Evolutionary conservation across 2,888 invertebrate species (phyloP), one percentile per base, ranked within the genome.

Genomic region (Hipparchia sbordonii): DNA sequence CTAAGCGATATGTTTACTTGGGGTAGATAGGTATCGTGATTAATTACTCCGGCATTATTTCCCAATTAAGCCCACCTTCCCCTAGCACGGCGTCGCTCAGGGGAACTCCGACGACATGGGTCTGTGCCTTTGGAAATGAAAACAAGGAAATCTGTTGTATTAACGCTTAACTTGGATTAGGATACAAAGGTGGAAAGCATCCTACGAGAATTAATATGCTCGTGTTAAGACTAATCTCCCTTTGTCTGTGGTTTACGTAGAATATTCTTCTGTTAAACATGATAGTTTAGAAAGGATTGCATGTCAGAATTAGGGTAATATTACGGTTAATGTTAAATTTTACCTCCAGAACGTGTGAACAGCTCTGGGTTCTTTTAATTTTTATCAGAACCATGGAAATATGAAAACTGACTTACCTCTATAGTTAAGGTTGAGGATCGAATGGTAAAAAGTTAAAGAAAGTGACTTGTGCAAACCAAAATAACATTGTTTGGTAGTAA

Each of bases 1-100:
- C 56, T 62, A 56, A 70, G 51, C 10, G 54, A 33, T 52, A 60
- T 59, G 45, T 68, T 57, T 51, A 68, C 63, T 60, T 57, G 67
- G 71, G 70, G 70, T 71, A 72, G 72, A 72, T 74, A 76, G 71
- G 72, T 60, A 74, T 87, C 85, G 90, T 93, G 92, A 93, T 93
- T 92, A 93, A 93, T 93, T 88, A 93, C 85, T 87, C 85, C 85
- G 85, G 89, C 89, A 92, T 93, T 93, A 93, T 91, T 93, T 91
- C 88, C 92, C 90, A 93, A 93, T 93, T 93, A 92, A 92, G 89
- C 89, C 84, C 86, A 89, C 89, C 88, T 90, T 89, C 89, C 89
- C 91, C 90, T 87, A 81, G 78, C 79, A 81, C 79, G 83, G 83
- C 85, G 82, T 82, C 81, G 88, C 89, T 84, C 80, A 82, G 80